Conservation (phyloP, 2,113 vertebrate genomes). For the Grammatotria lemairii region DNA sequence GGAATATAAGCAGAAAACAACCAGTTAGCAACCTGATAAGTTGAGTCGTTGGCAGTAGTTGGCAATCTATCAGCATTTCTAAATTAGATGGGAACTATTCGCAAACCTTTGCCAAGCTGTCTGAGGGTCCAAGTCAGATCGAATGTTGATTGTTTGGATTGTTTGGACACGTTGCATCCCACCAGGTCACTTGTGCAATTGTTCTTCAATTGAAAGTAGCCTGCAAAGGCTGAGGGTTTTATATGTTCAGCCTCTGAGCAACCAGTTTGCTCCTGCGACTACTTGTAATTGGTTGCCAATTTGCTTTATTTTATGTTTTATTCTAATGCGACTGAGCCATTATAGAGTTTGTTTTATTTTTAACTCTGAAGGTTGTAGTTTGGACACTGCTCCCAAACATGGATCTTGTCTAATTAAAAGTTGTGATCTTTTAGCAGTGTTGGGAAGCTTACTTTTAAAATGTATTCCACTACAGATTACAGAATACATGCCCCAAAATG, state of each 20-base stretch:
- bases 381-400: accelerated
- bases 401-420: not conserved
- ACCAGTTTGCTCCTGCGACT: not conserved
- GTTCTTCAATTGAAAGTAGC: not conserved
- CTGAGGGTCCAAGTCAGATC: not conserved
- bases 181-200: not conserved
- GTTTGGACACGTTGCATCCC: not conserved
- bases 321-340: not conserved
- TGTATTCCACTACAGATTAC: not conserved
- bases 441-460: not conserved
- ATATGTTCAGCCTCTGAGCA: not conserved
- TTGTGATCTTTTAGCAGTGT: not conserved
- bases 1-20: not conserved
- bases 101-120: not conserved
- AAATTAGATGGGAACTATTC: not conserved
- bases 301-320: not conserved
- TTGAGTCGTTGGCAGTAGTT: not conserved
- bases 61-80: not conserved
- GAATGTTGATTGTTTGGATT: not conserved
- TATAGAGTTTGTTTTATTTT: not conserved
- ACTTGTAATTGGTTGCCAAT: not conserved
- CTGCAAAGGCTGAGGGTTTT: not conserved
- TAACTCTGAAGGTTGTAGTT: not conserved
- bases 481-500: not conserved
- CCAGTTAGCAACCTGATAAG: not conserved